Evolutionary conservation across 1,140 invertebrate species (phyloP), one percentile per base, ranked within the genome.

Genomic region (Listronotus bonariensis): DNA sequence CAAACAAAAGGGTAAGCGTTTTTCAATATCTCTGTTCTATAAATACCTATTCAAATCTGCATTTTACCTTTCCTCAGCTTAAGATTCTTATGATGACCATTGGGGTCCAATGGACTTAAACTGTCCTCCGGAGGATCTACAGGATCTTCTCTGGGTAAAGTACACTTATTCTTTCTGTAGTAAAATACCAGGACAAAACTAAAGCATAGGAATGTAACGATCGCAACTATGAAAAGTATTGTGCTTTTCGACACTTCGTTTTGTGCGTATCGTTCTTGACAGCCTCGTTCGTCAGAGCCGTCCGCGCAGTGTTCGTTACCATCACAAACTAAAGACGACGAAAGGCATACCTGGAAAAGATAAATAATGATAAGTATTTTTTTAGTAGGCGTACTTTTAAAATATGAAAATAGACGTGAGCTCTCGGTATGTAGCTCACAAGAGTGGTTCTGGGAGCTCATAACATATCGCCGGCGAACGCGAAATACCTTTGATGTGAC

Each of bases 251-350:
- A 59, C 14, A 60, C 15, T 12, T 54, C 55, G 1, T 34, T 8
- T 43, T 58, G 46, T 7, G 11, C 11, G 7, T 18, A 11, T 14
- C 26, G 52, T 15, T 26, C n/a, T 8, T 48, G 10, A 82, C 82
- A 82, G 0, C 83, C 78, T 6, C 82, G 80, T 74, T 92, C 90
- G 74, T 92, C 89, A 3, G 87, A 85, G 3, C 88, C 88, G 73
- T 91, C 89, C 0, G 86, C 85, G 73, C 90, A 92, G 73, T 91
- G 83, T 1, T 86, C 85, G 76, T 83, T 86, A 0, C 86, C 84
- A 77, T 92, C 88, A 69, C 90, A 91, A 31, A 77, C 70, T 11
- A 67, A 51, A 4, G 67, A 60, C 1, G 48, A 40, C 6, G 67
- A 34, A 5, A 72, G 42, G 55, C 72, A 74, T 12, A 70, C 69